Percentiles rank a stretch among this genome's conserved stretches.
Evolutionary conservation across 2,113 vertebrate species (phyloP).

Genomic region (Falcunculus frontatus): DNA sequence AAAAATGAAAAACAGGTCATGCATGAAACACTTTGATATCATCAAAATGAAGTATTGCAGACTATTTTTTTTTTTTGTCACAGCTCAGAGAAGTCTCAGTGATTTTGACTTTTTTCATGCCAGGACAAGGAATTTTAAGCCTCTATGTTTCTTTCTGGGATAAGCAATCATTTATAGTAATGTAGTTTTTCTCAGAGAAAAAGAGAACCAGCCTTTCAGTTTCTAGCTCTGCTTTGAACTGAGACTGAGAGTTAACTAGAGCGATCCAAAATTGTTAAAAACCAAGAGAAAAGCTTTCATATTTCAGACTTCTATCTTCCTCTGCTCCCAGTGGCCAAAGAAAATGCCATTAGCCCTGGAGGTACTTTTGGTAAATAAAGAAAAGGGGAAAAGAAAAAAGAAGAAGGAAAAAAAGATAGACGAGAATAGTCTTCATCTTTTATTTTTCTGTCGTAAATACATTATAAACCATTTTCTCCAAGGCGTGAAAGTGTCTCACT

Average conservation of each 20-base stretch:
- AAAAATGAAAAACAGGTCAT: slow-evolving; percentile 44
- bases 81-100: not conserved
- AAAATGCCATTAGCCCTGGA: slow-evolving; percentile 52
- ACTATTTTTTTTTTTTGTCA: not conserved
- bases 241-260: slow-evolving; percentile 29
- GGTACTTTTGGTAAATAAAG: slow-evolving; percentile 56
- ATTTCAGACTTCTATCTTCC: slow-evolving; percentile 49
- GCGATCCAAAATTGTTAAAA: slow-evolving; percentile 43
- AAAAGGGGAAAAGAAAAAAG: not conserved
- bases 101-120: slow-evolving; percentile 36
- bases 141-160: not conserved
- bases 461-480: slow-evolving; percentile 8
- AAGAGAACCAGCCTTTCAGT: not conserved
- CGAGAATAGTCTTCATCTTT: slow-evolving; percentile 27
- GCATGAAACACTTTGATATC: slow-evolving; percentile 46
- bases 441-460: not conserved
- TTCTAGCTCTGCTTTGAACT: slow-evolving; percentile 29
- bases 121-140: slow-evolving; percentile 15
- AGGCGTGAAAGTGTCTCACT: not conserved
- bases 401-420: not conserved
- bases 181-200: not conserved
- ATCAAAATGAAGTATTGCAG: slow-evolving; percentile 15
- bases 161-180: not conserved
- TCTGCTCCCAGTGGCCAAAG: slow-evolving; percentile 10
- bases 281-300: slow-evolving; percentile 35